phyloP scores from a whole-genome alignment of 2,888 invertebrate genomes.

The Cheilosia urbana region DNA sequence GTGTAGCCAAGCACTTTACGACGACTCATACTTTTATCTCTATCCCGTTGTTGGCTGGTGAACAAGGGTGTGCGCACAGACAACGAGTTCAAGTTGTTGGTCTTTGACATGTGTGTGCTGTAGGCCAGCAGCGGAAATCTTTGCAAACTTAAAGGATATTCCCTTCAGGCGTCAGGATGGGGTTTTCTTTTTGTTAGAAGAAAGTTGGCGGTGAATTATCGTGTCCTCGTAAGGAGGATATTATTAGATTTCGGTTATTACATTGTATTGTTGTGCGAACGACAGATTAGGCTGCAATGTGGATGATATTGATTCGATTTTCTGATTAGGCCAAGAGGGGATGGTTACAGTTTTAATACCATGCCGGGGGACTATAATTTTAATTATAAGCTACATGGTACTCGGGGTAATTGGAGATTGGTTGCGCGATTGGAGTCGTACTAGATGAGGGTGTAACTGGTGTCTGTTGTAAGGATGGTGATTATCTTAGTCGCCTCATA shows the following conservation, averaged over 20 bases:
- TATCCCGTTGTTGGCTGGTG: slow-evolving; percentile 44
- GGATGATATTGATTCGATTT: slow-evolving; percentile 55
- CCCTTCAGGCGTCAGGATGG: slow-evolving; percentile 32
- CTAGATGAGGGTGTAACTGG: background rate
- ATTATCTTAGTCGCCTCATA: no score
- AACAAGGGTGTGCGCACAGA: slow-evolving; percentile 15
- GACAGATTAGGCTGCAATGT: slow-evolving; percentile 1
- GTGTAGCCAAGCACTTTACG: slow-evolving; percentile 52
- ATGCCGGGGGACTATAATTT: slow-evolving; percentile 15
- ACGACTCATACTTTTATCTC: slow-evolving; percentile 59
- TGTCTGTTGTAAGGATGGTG: background rate
- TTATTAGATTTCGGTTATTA: slow-evolving; percentile 66
- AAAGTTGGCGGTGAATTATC: slow-evolving; percentile 48
- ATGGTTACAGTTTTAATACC: slow-evolving; percentile 39
- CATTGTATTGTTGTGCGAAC: slow-evolving; percentile 12
- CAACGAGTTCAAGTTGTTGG: slow-evolving; percentile 42
- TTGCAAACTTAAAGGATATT: slow-evolving; percentile 45
- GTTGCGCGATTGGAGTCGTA: background rate
- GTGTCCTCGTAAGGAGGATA: slow-evolving; percentile 47
- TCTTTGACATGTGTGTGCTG: slow-evolving; percentile 47
- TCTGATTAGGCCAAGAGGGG: slow-evolving; percentile 41
- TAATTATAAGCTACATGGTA: slow-evolving; percentile 25
- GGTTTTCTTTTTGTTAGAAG: slow-evolving; percentile 5
- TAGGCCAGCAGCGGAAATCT: slow-evolving; percentile 40
- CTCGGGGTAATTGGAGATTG: slow-evolving; percentile 15